Evolutionary conservation across 1,140 invertebrate species (phyloP).

Genomic region (Penaeus chinensis): DNA sequence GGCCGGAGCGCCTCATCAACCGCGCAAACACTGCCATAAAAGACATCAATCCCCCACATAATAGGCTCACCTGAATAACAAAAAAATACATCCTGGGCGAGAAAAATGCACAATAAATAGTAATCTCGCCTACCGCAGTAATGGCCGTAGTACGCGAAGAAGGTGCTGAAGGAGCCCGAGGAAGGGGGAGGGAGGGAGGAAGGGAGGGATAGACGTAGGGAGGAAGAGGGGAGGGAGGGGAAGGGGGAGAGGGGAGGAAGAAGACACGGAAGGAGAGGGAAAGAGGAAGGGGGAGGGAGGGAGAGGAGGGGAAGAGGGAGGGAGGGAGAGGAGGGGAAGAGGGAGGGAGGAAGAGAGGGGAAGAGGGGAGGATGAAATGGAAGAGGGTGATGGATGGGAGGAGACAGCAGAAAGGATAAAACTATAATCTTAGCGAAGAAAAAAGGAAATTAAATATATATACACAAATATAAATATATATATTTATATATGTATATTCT

Average conservation of each 20-base stretch:
- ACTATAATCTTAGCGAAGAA: not conserved
- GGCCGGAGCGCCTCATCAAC: slow-evolving; percentile 34
- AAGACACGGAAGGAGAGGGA: not conserved
- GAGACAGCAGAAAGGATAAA: not conserved
- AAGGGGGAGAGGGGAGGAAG: not conserved
- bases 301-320: no score
- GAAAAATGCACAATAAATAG: slow-evolving; percentile 59
- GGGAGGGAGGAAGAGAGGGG: no score
- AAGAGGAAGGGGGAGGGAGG: no score
- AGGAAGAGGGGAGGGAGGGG: not conserved
- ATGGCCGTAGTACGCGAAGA: slow-evolving; percentile 30
- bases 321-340: no score
- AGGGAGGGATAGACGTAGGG: not conserved
- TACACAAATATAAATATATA: not conserved
- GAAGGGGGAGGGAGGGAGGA: not conserved
- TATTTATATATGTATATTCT: not conserved
- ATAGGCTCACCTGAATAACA: slow-evolving; percentile 54
- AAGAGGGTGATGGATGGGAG: no score
- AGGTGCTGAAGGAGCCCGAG: not conserved
- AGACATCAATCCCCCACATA: slow-evolving; percentile 54
- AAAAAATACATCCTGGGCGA: slow-evolving; percentile 52
- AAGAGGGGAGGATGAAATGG: no score
- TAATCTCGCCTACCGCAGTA: slow-evolving; percentile 54
- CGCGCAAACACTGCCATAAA: slow-evolving; percentile 58
- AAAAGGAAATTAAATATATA: not conserved